phyloP scores from a whole-genome alignment of 2,888 invertebrate genomes.

The Smittia sp. region DNA sequence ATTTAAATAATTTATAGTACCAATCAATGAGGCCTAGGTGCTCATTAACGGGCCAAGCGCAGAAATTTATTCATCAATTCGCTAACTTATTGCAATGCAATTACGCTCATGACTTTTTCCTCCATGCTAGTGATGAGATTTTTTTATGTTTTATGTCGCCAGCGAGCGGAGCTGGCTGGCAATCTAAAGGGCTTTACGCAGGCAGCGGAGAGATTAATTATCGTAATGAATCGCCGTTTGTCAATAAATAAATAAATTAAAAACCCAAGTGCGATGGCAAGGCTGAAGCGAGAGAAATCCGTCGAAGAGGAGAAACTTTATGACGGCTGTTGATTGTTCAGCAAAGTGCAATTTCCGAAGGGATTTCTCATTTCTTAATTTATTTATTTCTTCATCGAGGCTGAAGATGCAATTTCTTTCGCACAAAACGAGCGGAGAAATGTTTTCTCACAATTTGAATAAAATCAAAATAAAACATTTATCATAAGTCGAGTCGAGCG shows the following conservation, averaged over 20 bases:
- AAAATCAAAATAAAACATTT: slow-evolving; percentile 24
- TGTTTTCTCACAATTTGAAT: slow-evolving; percentile 1
- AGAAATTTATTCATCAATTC: neutral
- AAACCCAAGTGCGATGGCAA: neutral
- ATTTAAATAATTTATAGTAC: slow-evolving; percentile 7
- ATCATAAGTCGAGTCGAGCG: neutral
- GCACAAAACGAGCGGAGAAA: neutral
- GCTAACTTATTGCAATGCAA: slow-evolving; percentile 1
- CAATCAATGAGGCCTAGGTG: neutral
- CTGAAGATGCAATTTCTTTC: neutral
- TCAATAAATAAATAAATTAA: slow-evolving; percentile 17
- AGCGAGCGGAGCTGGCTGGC: neutral
- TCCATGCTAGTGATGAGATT: neutral
- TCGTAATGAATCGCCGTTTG: neutral
- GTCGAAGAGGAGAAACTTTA: neutral
- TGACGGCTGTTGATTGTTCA: neutral
- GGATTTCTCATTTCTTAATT: too few species aligned
- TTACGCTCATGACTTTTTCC: neutral
- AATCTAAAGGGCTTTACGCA: neutral
- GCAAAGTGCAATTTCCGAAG: neutral
- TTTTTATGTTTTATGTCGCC: slow-evolving; percentile 14
- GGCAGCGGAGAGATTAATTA: neutral
- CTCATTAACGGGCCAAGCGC: neutral
- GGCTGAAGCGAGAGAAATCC: neutral
- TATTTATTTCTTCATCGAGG: too few species aligned